phyloP scores from a whole-genome alignment of 2,888 invertebrate species.

The Himalopsyche kuldschensis region DNA sequence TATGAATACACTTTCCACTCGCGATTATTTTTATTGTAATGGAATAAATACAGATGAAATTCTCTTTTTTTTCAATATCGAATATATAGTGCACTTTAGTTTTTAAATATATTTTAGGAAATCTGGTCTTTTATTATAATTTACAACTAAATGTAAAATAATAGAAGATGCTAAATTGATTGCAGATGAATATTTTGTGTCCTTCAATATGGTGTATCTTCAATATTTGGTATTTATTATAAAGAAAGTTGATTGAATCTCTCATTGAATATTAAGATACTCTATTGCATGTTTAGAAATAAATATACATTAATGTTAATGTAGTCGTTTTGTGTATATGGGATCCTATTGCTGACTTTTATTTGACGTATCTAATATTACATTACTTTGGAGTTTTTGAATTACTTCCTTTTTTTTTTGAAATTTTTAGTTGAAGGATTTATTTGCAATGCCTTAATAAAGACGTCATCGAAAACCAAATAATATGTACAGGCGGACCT shows the following conservation, averaged over 20 bases:
- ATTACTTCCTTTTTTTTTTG: neutral
- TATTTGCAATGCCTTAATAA: slow-evolving; percentile 3
- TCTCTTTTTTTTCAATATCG: neutral
- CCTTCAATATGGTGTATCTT: slow-evolving; percentile 13
- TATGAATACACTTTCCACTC: neutral
- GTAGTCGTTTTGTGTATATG: slow-evolving; percentile 30
- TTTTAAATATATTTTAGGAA: neutral
- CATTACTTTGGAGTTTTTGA: neutral
- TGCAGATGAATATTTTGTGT: neutral
- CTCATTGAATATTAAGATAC: slow-evolving; percentile 13
- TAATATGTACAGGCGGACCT: no score
- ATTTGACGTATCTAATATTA: slow-evolving; percentile 1
- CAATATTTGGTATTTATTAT: slow-evolving; percentile 15
- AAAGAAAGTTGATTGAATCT: slow-evolving; percentile 20
- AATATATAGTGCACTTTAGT: neutral
- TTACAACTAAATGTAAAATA: neutral
- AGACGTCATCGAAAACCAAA: neutral
- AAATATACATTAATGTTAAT: slow-evolving; percentile 14
- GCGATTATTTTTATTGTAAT: neutral
- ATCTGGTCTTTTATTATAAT: slow-evolving; percentile 1
- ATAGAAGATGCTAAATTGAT: neutral
- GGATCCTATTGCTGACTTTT: slow-evolving; percentile 1
- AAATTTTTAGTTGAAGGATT: neutral
- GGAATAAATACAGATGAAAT: neutral
- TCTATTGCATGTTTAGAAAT: slow-evolving; percentile 23